These are phyloP conservation scores for Echinometra lucunter DNA, from an alignment of 53 echinoderm and acorn worm genomes.

Conservation along the genomic window DNA sequence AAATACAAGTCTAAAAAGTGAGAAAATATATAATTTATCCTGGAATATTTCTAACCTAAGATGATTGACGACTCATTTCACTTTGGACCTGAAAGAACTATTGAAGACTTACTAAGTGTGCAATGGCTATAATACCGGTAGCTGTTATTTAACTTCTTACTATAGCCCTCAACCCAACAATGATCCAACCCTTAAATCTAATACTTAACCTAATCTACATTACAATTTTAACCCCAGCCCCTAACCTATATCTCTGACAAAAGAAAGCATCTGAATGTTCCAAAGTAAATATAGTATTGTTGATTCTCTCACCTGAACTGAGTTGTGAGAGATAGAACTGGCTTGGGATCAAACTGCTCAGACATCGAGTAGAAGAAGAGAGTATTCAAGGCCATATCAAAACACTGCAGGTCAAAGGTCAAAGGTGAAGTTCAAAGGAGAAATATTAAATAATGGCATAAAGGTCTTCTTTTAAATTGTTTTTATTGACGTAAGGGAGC, in stretches of 20 bases:
- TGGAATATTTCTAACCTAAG: too few species aligned
- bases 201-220: not conserved
- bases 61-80: too few species aligned
- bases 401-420: constrained; percentile 69
- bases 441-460: not conserved
- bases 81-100: too few species aligned
- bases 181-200: not conserved
- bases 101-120: too few species aligned
- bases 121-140: too few species aligned
- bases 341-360: constrained; percentile 74
- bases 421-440: not conserved
- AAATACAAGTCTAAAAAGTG: not conserved
- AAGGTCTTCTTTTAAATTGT: too few species aligned
- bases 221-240: too few species aligned
- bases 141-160: not conserved
- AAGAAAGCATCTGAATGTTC: not conserved
- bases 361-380: constrained; percentile 73
- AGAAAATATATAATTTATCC: too few species aligned
- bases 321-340: constrained; percentile 69
- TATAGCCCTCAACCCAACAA: not conserved
- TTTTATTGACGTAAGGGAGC: not conserved
- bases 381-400: constrained; percentile 88
- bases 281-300: not conserved
- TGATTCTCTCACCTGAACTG: constrained; percentile 76
- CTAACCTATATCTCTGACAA: not conserved